These are phyloP conservation scores for Polypedilum vanderplanki DNA, from an alignment of 1,140 invertebrate genomes.

Conservation along the genomic window DNA sequence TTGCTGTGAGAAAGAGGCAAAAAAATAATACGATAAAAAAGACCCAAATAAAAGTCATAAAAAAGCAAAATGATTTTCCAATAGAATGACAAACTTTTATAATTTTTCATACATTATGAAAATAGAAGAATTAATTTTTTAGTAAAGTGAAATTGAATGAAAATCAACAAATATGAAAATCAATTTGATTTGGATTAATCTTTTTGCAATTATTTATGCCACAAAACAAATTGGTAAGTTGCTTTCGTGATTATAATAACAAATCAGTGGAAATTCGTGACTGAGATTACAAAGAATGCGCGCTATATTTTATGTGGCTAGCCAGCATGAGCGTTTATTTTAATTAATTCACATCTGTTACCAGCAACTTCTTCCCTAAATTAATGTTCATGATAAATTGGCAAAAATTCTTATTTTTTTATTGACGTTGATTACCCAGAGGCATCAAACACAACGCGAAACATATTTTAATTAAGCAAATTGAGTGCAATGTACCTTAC, in stretches of 20 bases:
- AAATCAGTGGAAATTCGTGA: conserved; percentile 18
- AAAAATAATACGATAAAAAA: too few relatives aligned
- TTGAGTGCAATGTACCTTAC: background rate
- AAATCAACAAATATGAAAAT: background rate
- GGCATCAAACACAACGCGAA: background rate
- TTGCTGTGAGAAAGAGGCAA: too few relatives aligned
- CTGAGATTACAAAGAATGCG: background rate
- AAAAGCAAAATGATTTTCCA: too few relatives aligned
- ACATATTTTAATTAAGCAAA: background rate
- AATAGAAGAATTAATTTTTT: background rate
- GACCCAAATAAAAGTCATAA: too few relatives aligned
- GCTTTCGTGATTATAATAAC: background rate
- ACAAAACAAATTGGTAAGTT: background rate
- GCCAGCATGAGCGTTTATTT: background rate
- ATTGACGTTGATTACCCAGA: conserved; percentile 11
- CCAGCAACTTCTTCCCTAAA: background rate
- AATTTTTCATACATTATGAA: background rate
- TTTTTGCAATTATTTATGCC: conserved; percentile 13
- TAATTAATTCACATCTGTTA: conserved; percentile 13
- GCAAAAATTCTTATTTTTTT: background rate
- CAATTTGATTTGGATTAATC: conserved; percentile 7
- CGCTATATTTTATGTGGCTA: background rate
- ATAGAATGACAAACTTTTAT: too few relatives aligned
- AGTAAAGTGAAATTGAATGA: background rate
- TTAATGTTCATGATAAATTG: conserved; percentile 14